Evolutionary conservation across 1,140 invertebrate genomes (phyloP).

Genomic region (Diorhabda carinulata): DNA sequence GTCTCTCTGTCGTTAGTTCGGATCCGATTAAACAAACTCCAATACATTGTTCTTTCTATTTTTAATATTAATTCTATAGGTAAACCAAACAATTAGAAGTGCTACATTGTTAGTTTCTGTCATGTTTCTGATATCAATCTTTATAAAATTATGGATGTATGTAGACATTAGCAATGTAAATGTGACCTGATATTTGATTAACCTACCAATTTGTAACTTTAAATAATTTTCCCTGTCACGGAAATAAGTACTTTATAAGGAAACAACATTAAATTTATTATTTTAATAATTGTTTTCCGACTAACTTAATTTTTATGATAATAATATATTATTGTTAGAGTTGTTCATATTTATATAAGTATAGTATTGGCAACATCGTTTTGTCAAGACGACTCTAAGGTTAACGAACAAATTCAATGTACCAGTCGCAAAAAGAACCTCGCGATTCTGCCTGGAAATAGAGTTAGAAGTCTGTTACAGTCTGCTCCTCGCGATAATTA

Average conservation of each 20-base stretch:
- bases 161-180: no score
- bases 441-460: neutral
- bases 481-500: neutral
- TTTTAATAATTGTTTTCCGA: neutral
- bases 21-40: no score
- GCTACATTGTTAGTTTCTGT: no score
- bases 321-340: neutral
- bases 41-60: no score
- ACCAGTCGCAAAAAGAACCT: neutral
- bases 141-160: no score
- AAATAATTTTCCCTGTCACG: neutral
- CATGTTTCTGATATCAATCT: no score
- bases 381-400: slow-evolving; percentile 11
- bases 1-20: no score
- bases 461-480: neutral
- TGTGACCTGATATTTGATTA: no score
- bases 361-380: neutral
- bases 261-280: neutral
- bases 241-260: neutral
- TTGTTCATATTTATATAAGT: neutral
- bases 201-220: neutral
- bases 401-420: slow-evolving; percentile 14
- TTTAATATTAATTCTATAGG: no score
- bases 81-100: no score
- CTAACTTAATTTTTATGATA: neutral